Percentiles rank a stretch among this genome's conserved stretches.
phyloP scores from a whole-genome alignment of 2,888 invertebrate genomes.

The Antheraea assamensis region DNA sequence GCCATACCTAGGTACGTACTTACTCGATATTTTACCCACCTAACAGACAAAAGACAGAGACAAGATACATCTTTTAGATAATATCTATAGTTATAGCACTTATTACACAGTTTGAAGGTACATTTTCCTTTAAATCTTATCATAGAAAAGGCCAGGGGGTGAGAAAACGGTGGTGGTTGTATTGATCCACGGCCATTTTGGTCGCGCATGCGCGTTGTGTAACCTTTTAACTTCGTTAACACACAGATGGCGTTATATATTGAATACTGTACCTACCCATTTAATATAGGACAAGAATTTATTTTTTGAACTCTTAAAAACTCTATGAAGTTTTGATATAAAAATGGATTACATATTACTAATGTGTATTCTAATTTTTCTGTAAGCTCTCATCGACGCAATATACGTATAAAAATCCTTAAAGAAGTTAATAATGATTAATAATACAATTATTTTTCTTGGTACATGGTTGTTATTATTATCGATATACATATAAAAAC shows the following conservation, averaged over 20 bases:
- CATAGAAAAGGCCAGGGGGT: slow-evolving; percentile 50
- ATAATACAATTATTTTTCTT: no score
- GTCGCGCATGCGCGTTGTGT: slow-evolving; percentile 61
- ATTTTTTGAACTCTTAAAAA: neutral
- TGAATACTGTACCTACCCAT: slow-evolving; percentile 16
- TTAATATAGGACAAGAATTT: neutral
- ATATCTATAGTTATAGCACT: slow-evolving; percentile 29
- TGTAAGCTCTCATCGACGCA: no score
- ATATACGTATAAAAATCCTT: no score
- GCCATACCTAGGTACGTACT: slow-evolving; percentile 16
- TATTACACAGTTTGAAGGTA: slow-evolving; percentile 38
- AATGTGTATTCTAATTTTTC: no score
- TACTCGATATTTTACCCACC: slow-evolving; percentile 34
- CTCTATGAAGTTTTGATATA: no score
- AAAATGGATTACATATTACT: no score
- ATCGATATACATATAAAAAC: no score
- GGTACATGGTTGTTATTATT: no score
- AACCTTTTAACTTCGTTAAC: slow-evolving; percentile 39
- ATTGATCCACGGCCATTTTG: slow-evolving; percentile 78
- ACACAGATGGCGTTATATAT: slow-evolving; percentile 68
- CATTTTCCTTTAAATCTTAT: slow-evolving; percentile 42
- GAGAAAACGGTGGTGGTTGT: slow-evolving; percentile 65
- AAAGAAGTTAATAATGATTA: no score
- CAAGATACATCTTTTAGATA: slow-evolving; percentile 51
- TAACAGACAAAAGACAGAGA: slow-evolving; percentile 63